Conservation (phyloP, 2,113 vertebrate species). For the Ciconia stormi region DNA sequence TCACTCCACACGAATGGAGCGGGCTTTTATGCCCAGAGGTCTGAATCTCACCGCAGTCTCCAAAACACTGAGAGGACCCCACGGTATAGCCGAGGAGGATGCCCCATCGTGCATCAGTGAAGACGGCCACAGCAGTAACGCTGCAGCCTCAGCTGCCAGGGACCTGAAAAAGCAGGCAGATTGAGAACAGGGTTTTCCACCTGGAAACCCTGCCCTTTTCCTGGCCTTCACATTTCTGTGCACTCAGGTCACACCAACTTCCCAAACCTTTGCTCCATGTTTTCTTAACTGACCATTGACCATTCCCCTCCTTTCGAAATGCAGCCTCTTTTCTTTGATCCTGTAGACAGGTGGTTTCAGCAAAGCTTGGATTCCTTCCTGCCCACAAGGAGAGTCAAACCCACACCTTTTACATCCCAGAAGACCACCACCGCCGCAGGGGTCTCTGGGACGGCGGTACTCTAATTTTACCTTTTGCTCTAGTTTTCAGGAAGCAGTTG, state of each 20-base stretch:
- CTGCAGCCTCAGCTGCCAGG: background rate
- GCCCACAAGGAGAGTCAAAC: background rate
- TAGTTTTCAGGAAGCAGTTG: background rate
- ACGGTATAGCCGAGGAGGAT: accelerated
- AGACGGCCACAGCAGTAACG: accelerated
- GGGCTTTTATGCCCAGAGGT: background rate
- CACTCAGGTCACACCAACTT: background rate
- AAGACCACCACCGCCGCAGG: background rate
- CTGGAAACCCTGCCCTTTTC: background rate
- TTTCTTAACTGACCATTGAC: background rate
- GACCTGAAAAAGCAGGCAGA: background rate
- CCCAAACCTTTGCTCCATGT: background rate
- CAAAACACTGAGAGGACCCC: background rate
- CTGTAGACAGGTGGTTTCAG: background rate
- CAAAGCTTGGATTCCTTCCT: background rate
- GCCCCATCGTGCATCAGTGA: background rate
- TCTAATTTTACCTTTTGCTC: background rate
- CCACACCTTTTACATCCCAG: background rate
- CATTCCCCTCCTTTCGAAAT: background rate
- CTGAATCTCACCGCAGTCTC: background rate
- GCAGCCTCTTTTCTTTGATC: background rate
- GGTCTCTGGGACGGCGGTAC: background rate
- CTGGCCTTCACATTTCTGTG: background rate
- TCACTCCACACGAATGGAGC: background rate
- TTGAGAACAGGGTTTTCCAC: background rate